Percentiles rank a stretch among this genome's conserved stretches.
phyloP scores from a whole-genome alignment of 2,888 invertebrate species.

The Agrypnus murinus region DNA sequence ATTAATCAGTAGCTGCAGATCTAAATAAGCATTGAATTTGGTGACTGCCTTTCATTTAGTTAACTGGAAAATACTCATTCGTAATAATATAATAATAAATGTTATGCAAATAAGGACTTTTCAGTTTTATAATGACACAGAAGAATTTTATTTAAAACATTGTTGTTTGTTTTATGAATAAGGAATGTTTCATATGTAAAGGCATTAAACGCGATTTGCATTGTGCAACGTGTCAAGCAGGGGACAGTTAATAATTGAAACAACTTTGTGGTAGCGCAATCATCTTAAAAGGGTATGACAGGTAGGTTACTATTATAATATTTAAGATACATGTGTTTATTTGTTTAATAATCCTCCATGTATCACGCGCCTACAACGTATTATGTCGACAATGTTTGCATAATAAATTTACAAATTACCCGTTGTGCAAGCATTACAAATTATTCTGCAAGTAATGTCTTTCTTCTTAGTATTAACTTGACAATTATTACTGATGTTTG shows the following conservation, averaged over 20 bases:
- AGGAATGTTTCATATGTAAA: too few species aligned
- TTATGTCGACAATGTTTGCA: slow-evolving; percentile 39
- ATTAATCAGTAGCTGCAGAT: too few species aligned
- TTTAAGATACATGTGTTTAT: slow-evolving; percentile 28
- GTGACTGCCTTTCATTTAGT: too few species aligned
- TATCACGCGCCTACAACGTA: slow-evolving; percentile 22
- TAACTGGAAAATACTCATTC: too few species aligned
- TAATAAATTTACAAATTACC: slow-evolving; percentile 35
- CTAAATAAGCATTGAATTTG: too few species aligned
- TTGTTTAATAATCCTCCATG: slow-evolving; percentile 35
- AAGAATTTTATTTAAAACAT: too few species aligned
- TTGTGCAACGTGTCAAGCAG: background rate
- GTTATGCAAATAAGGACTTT: too few species aligned
- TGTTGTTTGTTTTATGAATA: slow-evolving; percentile 15
- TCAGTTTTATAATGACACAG: too few species aligned
- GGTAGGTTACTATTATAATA: slow-evolving; percentile 11
- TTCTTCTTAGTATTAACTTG: too few species aligned
- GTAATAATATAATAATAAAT: too few species aligned
- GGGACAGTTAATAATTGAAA: slow-evolving; percentile 3
- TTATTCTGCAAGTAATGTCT: too few species aligned
- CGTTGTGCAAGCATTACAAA: slow-evolving; percentile 24
- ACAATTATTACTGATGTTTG: too few species aligned
- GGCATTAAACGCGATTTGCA: slow-evolving; percentile 4
- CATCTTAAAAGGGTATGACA: slow-evolving; percentile 23
- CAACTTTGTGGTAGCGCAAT: slow-evolving; percentile 3